phyloP scores from a whole-genome alignment of 2,888 invertebrate species.

The Euplagia quadripunctaria region DNA sequence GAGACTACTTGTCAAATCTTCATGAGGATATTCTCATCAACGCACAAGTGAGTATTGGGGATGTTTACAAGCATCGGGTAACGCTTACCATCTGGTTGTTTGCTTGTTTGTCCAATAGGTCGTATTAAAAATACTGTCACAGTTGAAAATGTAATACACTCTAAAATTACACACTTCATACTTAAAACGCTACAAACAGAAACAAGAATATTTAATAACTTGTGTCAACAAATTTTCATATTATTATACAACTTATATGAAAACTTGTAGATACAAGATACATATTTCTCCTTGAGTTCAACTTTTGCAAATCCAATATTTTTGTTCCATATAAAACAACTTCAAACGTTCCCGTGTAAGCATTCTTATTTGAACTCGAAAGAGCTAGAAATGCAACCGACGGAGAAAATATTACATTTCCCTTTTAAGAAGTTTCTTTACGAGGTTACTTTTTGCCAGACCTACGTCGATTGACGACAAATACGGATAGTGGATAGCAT shows the following conservation, averaged over 20 bases:
- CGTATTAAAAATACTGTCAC: too few relatives aligned
- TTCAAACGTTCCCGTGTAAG: slow-evolving; percentile 21
- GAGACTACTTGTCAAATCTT: too few relatives aligned
- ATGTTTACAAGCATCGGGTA: background rate
- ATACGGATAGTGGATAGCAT: slow-evolving; percentile 19
- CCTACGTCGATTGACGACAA: slow-evolving; percentile 32
- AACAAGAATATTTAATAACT: background rate
- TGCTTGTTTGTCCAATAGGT: too few relatives aligned
- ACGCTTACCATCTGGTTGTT: too few relatives aligned
- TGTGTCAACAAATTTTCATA: slow-evolving; percentile 8
- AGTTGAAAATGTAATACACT: background rate
- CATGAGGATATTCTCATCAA: background rate
- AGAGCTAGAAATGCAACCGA: slow-evolving; percentile 34
- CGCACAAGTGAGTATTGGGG: background rate
- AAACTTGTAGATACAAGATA: slow-evolving; percentile 6
- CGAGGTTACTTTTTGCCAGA: slow-evolving; percentile 25
- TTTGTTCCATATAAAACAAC: slow-evolving; percentile 23
- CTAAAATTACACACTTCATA: background rate
- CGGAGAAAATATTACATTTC: slow-evolving; percentile 41
- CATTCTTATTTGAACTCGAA: slow-evolving; percentile 26
- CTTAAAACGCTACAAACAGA: background rate
- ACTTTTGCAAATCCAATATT: slow-evolving; percentile 32
- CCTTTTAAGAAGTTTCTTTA: slow-evolving; percentile 31
- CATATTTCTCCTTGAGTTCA: slow-evolving; percentile 9
- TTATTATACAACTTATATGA: background rate